phyloP scores from a whole-genome alignment of 2,797 vertebrate species.

The Oreortyx pictus region DNA sequence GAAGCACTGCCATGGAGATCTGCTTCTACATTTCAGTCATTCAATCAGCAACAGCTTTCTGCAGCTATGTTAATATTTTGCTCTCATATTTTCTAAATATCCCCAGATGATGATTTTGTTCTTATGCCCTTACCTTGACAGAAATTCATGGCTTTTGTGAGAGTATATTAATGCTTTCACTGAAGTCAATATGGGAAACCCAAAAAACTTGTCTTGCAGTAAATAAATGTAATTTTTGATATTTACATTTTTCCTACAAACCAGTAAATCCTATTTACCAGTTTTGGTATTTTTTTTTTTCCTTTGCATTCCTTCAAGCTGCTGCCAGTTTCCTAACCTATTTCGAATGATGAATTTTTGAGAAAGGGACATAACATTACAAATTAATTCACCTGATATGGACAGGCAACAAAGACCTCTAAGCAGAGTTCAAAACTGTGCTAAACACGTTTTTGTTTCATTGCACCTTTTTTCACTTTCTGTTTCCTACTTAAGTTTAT shows the following conservation, averaged over 20 bases:
- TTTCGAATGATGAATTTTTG: not conserved
- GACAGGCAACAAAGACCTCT: not conserved
- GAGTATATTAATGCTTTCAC: not conserved
- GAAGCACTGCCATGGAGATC: not conserved
- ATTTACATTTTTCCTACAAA: not conserved
- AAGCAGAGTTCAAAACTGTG: not conserved
- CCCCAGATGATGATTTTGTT: accelerated
- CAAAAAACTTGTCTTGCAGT: not conserved
- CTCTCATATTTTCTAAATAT: not conserved
- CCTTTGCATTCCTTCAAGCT: not conserved
- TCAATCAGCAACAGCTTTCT: not conserved
- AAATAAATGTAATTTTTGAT: not conserved
- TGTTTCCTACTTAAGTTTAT: not conserved
- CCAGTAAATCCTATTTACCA: not conserved
- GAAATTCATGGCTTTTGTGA: not conserved
- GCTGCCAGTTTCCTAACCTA: not conserved
- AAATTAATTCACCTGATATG: not conserved
- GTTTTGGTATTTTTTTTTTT: not conserved
- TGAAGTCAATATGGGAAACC: not conserved
- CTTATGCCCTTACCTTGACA: not conserved
- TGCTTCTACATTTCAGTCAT: not conserved
- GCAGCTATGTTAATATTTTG: not conserved
- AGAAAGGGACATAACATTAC: not conserved
- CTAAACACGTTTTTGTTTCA: not conserved
- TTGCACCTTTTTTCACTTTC: not conserved